Base-by-base conservation (phyloP, 2,888 invertebrate genomes). In the Pandemis cinnamomeana region DNA sequence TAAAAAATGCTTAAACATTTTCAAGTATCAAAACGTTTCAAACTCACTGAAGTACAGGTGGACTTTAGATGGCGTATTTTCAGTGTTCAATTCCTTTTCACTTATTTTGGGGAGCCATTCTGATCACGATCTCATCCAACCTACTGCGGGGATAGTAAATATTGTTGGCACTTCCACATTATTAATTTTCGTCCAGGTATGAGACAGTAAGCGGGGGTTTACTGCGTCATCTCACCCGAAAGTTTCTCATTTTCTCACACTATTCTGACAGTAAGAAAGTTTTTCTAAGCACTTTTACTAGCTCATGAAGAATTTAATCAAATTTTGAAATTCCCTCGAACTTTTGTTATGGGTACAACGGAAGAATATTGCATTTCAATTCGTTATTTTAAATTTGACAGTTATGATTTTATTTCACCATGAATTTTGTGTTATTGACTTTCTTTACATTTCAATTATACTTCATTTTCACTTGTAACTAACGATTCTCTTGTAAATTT, bases 31-130 rank as follows among this genome's bases (percentile, higher is more conserved):
- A 89, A 77, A 85, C 63, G n/a, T 11, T 13, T 41, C 10, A 55
- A 46, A 36, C 60, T 7, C 27, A 7, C 53, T 46, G 66, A 68
- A 72, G 80, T 81, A 83, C 82, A 83, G 83, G 86, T 87, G 82
- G 84, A 85, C 83, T 80, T 83, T 81, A 87, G 84, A 78, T 79
- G 78, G 70, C 70, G 76, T 84, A 88, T 89, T 88, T 87, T 86
- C 86, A 85, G 84, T 84, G 84, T 84, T 84, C 85, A 83, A 84
- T 81, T 81, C 81, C 76, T 78, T 78, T 81, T 83, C 80, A 85
- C 81, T 86, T 85, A 84, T 86, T 87, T 87, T 80, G 80, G 83
- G 84, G 84, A 81, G 83, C 79, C 86, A 92, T 91, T 91, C 89
- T 80, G 87, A 86, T 89, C 90, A 91, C 89, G 88, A 81, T 80